Conservation (phyloP, 2,113 vertebrate genomes). For the Eurystomus gularis region DNA sequence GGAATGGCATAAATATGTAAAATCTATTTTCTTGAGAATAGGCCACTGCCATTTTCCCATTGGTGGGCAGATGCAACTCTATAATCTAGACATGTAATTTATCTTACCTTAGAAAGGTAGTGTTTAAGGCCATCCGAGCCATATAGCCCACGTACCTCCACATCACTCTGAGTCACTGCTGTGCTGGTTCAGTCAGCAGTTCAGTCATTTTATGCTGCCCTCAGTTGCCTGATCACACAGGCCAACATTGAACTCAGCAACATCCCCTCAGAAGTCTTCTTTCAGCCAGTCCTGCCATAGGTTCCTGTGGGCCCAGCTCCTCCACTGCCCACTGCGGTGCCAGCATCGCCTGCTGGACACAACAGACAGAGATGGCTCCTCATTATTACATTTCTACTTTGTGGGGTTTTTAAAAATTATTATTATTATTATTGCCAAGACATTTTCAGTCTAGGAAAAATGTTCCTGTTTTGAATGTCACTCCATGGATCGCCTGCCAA, state of each 20-base stretch:
- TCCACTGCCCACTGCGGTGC: no score
- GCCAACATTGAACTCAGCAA: no score
- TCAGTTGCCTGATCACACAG: no score
- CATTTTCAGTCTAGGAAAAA: not conserved
- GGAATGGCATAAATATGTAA: not conserved
- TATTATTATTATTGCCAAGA: not conserved
- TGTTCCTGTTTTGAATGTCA: not conserved
- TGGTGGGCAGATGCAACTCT: not conserved
- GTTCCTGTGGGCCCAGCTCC: no score
- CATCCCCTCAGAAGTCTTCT: no score
- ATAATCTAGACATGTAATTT: not conserved
- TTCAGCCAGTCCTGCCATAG: no score
- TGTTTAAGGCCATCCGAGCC: rapidly evolving
- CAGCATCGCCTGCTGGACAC: no score
- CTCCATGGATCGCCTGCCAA: not conserved
- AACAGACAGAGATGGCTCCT: no score
- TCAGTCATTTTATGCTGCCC: no score
- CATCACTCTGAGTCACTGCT: rapidly evolving
- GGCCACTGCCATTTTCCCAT: no score
- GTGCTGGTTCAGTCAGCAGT: no score
- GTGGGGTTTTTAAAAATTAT: not conserved
- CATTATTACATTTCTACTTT: not conserved
- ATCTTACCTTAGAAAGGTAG: not conserved
- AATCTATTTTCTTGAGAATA: not conserved
- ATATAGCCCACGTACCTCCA: not conserved